phyloP scores from a whole-genome alignment of 30 jellyfish, hydroid and myxozoan genomes.

The Turritopsis rubra region DNA sequence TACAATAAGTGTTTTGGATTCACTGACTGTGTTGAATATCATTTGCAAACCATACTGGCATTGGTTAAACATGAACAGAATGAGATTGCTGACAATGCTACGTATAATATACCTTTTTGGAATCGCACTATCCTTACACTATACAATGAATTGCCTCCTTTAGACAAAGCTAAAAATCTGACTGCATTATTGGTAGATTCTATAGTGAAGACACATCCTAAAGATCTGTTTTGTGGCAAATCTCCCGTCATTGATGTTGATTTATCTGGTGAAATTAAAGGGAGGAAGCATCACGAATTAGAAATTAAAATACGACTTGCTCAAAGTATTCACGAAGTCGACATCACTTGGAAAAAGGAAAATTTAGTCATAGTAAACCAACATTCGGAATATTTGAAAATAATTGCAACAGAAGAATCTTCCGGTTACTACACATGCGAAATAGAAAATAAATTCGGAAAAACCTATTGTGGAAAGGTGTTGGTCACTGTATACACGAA shows the following conservation, averaged over 20 bases:
- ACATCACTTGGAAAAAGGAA: constrained; percentile 39
- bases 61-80: constrained; percentile 28
- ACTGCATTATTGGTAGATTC: constrained; percentile 6
- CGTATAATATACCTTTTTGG: constrained; percentile 29
- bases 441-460: constrained; percentile 48
- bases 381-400: neutral
- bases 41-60: constrained; percentile 19
- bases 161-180: constrained; percentile 10
- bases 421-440: constrained; percentile 42
- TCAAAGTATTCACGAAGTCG: constrained; percentile 13
- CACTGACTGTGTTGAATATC: constrained; percentile 32
- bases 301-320: constrained; percentile 12
- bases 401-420: neutral
- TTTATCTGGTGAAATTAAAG: constrained; percentile 24
- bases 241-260: constrained; percentile 41
- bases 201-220: constrained; percentile 7
- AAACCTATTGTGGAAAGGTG: constrained; percentile 10
- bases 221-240: constrained; percentile 27
- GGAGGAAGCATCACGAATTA: neutral
- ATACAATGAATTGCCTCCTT: neutral
- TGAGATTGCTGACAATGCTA: constrained; percentile 15
- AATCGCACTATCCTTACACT: constrained; percentile 8
- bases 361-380: constrained; percentile 3
- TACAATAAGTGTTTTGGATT: constrained; percentile 36
- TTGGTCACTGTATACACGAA: constrained; percentile 18